Evolutionary conservation across 2,113 vertebrate genomes (phyloP).

Genomic region (Chionis minor): DNA sequence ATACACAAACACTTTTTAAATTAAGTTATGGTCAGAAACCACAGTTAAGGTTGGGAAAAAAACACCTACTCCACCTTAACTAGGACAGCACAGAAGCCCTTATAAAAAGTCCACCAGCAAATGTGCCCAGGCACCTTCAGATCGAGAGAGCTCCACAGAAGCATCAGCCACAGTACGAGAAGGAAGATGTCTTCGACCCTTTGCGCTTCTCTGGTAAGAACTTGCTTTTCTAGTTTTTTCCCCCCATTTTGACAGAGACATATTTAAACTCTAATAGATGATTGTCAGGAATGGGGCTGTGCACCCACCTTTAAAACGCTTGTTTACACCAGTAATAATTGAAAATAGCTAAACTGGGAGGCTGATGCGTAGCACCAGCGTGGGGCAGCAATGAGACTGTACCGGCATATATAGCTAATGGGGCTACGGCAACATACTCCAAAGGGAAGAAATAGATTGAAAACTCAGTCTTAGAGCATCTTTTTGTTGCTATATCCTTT

Average conservation of each 20-base stretch:
- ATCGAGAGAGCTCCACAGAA: not conserved
- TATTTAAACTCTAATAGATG: not conserved
- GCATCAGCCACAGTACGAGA: not conserved
- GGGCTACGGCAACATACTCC: not conserved
- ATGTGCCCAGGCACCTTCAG: not conserved
- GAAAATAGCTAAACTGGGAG: not conserved
- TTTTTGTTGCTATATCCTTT: not conserved
- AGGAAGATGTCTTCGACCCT: not conserved
- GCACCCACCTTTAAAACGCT: not conserved
- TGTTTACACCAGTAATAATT: not conserved
- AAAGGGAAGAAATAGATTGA: not conserved
- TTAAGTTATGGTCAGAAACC: constrained; percentile 37
- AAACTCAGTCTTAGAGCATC: not conserved
- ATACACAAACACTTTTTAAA: not conserved
- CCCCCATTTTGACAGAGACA: accelerated
- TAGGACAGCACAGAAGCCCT: constrained; percentile 1
- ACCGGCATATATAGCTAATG: accelerated
- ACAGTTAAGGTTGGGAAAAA: not conserved
- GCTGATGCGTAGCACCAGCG: not conserved
- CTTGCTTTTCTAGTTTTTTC: not conserved
- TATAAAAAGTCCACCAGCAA: constrained; percentile 47
- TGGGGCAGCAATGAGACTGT: not conserved
- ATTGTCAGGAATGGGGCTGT: not conserved
- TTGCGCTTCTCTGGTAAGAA: constrained; percentile 3
- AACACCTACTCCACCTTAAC: not conserved